phyloP scores from a whole-genome alignment of 2,888 invertebrate species.

The Abrostola triplasia region DNA sequence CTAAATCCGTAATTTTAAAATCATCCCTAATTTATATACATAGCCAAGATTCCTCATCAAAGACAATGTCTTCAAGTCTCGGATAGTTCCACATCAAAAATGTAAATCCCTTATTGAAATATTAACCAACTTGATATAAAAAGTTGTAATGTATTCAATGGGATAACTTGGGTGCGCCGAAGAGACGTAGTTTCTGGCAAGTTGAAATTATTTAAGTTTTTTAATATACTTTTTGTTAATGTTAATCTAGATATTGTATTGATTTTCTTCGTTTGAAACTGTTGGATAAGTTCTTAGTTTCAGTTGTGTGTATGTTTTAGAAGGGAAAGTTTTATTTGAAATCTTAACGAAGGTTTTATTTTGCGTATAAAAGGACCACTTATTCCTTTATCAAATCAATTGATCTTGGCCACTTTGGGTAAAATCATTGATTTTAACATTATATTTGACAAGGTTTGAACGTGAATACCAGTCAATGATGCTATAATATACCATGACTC shows the following conservation, averaged over 20 bases:
- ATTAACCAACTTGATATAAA: conserved; percentile 54
- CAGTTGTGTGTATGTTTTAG: too few species aligned
- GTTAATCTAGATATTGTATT: conserved; percentile 26
- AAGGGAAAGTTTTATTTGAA: neutral
- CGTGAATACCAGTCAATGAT: neutral
- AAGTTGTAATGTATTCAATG: conserved; percentile 60
- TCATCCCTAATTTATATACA: conserved; percentile 9
- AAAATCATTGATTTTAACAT: too few species aligned
- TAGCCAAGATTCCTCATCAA: conserved; percentile 4
- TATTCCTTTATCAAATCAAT: too few species aligned
- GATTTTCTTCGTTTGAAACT: conserved; percentile 17
- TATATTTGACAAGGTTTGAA: neutral
- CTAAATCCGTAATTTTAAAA: too few species aligned
- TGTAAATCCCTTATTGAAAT: conserved; percentile 61
- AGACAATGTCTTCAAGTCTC: conserved; percentile 23
- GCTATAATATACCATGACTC: neutral
- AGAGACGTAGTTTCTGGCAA: conserved; percentile 41
- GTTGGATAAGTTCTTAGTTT: neutral
- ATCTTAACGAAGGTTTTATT: neutral
- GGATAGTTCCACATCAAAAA: conserved; percentile 54
- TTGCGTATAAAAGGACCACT: neutral
- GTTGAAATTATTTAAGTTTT: conserved; percentile 53
- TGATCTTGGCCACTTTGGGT: too few species aligned
- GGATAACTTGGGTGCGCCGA: conserved; percentile 45
- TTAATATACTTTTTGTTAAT: conserved; percentile 27